Base-by-base conservation (phyloP, 2,888 invertebrate genomes). In the Elgonia sp. region DNA sequence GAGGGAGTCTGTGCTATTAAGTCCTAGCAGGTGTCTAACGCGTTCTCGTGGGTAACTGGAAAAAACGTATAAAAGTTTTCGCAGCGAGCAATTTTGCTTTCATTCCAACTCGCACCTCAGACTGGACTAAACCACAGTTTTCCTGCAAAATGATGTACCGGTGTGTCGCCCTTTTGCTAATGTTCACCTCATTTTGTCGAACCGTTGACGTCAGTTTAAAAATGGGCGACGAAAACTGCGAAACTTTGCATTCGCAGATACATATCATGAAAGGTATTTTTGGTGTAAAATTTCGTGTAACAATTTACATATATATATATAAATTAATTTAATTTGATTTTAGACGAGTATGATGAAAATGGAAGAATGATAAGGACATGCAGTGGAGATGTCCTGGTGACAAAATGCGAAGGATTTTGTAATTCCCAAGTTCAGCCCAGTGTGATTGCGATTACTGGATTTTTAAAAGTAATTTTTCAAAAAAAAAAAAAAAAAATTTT, bases 321-420 rank as follows among this genome's bases (percentile, higher is more conserved):
- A n/a, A n/a, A n/a, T 42, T 42, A 50, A 50, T 55, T 18, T 6
- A 6, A 4, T 65, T 46, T 76, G 42, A 29, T 75, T 81, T 77
- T 29, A 97, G 98, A 98, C 95, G 98, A 98, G 94, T 98, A 97
- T 92, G 97, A 98, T 92, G 98, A 98, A 90, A 95, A 97, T 92
- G 98, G 98, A n/a, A 95, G 97, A 90, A 95, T 98, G 91, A 96
- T 97, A 91, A 95, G 98, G 92, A 98, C 98, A 16, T 99, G 99
- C 93, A 98, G 97, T 93, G 98, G 98, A 0, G 98, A 98, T 94
- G 96, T 99, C 62, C 97, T 96, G 16, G 98, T 99, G 0, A 98
- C 98, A 93, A 99, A 98, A 95, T 99, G 99, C 93, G 99, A 99
- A 94, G 99, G 99, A 37, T 96, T 97, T 89, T 99, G 99, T 94